A percentile compares a stretch with the other conserved stretches of the same genome.
Conservation (phyloP, 2,113 vertebrate genomes). For the Mixornis gularis region DNA sequence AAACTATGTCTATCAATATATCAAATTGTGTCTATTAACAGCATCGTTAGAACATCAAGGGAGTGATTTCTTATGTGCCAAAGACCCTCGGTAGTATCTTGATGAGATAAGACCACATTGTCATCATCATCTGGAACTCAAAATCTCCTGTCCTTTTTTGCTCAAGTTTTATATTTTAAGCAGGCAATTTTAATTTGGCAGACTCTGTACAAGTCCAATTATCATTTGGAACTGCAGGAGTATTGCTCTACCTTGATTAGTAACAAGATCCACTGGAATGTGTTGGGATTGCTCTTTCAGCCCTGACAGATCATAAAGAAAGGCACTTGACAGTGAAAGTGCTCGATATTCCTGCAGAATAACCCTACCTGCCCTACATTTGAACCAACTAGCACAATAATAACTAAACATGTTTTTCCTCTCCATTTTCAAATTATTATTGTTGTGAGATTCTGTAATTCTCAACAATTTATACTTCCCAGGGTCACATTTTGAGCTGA, state of each 20-base stretch:
- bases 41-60: neutral
- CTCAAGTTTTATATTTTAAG: slow-evolving; percentile 47
- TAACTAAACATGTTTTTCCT: neutral
- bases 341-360: slow-evolving; percentile 29
- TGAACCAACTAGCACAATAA: neutral
- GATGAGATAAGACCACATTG: neutral
- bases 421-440: neutral
- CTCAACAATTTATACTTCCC: neutral
- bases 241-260: slow-evolving; percentile 19
- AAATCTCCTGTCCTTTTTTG: neutral
- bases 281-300: neutral
- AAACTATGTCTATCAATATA: neutral
- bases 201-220: slow-evolving; percentile 33
- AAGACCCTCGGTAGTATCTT: neutral
- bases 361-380: neutral
- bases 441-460: neutral
- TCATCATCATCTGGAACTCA: slow-evolving; percentile 20
- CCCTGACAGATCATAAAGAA: slow-evolving; percentile 7
- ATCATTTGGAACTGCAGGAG: slow-evolving; percentile 52
- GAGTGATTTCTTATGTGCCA: neutral
- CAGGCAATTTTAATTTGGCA: slow-evolving; percentile 66
- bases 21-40: neutral
- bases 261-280: slow-evolving; percentile 27
- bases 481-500: neutral
- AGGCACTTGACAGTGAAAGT: neutral